A percentile compares a stretch with the other conserved stretches of the same genome.
phyloP scores from a whole-genome alignment of 1,140 invertebrate species.

The Patella vulgata region DNA sequence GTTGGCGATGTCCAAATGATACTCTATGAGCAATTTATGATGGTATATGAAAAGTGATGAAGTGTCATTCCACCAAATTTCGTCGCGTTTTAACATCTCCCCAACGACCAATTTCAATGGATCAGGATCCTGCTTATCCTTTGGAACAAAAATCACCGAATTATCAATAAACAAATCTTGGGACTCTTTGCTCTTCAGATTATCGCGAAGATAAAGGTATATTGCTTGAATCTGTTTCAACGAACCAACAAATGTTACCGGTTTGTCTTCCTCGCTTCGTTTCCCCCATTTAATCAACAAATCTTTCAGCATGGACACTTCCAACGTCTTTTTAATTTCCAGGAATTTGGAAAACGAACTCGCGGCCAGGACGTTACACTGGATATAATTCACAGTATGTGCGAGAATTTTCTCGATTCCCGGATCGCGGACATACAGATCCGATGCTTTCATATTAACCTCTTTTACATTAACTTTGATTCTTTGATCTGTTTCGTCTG shows the following conservation, averaged over 20 bases:
- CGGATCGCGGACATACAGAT: slow-evolving; percentile 32
- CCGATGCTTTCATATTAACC: slow-evolving; percentile 28
- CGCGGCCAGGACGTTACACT: slow-evolving; percentile 12
- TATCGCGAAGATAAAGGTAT: slow-evolving; percentile 45
- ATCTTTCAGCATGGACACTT: slow-evolving; percentile 27
- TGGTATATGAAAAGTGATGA: slow-evolving; percentile 54
- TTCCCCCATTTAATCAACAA: slow-evolving; percentile 46
- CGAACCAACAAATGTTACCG: slow-evolving; percentile 41
- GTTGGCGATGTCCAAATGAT: slow-evolving; percentile 42
- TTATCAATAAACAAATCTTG: slow-evolving; percentile 51
- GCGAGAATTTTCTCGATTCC: slow-evolving; percentile 33
- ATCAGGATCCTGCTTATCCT: slow-evolving; percentile 1
- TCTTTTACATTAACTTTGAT: slow-evolving; percentile 12
- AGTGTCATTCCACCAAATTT: slow-evolving; percentile 58
- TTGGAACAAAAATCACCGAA: slow-evolving; percentile 57
- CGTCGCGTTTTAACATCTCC: slow-evolving; percentile 44
- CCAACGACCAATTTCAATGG: slow-evolving; percentile 33
- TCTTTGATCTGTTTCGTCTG: slow-evolving; percentile 6
- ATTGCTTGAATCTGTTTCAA: slow-evolving; percentile 45
- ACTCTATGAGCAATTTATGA: slow-evolving; percentile 36
- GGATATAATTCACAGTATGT: slow-evolving; percentile 47
- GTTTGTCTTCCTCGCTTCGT: slow-evolving; percentile 27
- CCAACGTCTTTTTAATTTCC: slow-evolving; percentile 40
- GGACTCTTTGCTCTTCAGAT: slow-evolving; percentile 45
- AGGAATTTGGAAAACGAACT: slow-evolving; percentile 39